These are phyloP conservation scores for Aurelia aurita DNA, from an alignment of 30 jellyfish, hydroid and myxozoan genomes.

Conservation along the genomic window DNA sequence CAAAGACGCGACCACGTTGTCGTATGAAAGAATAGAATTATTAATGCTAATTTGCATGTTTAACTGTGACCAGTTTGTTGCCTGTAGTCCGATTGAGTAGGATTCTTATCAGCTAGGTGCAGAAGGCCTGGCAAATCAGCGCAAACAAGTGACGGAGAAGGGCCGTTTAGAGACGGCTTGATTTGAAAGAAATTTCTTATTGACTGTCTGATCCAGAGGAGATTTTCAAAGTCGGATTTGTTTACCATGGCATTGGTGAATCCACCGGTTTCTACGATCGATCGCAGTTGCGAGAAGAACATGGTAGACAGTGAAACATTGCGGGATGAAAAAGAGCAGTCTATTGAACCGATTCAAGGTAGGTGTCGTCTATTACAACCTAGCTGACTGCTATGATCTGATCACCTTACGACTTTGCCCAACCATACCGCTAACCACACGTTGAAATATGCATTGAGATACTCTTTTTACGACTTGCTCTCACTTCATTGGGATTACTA, in stretches of 20 bases:
- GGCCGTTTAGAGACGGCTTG: background rate
- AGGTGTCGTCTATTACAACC: slow-evolving; percentile 31
- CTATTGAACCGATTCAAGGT: slow-evolving; percentile 74
- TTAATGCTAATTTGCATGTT: slow-evolving; percentile 1
- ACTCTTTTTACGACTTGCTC: slow-evolving; percentile 48
- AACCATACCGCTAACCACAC: slow-evolving; percentile 76
- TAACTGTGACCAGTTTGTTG: slow-evolving; percentile 1
- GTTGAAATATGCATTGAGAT: slow-evolving; percentile 51
- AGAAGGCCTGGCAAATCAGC: background rate
- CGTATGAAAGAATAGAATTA: background rate
- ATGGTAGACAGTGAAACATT: slow-evolving; percentile 54
- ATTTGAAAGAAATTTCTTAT: background rate
- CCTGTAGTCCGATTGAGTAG: background rate
- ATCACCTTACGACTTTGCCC: slow-evolving; percentile 53
- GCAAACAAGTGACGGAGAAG: background rate
- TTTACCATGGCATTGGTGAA: slow-evolving; percentile 67
- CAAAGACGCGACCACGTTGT: slow-evolving; percentile 4
- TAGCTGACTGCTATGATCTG: slow-evolving; percentile 36
- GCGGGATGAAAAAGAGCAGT: slow-evolving; percentile 73
- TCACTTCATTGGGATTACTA: slow-evolving; percentile 74
- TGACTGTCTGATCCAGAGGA: slow-evolving; percentile 41
- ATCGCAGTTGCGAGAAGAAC: slow-evolving; percentile 62
- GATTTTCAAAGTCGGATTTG: slow-evolving; percentile 4
- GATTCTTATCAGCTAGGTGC: background rate
- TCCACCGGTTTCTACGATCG: slow-evolving; percentile 53